Percentiles rank a stretch among this genome's conserved stretches.
Evolutionary conservation across 1,140 invertebrate genomes (phyloP).

Genomic region (Pogonomyrmex californicus): DNA sequence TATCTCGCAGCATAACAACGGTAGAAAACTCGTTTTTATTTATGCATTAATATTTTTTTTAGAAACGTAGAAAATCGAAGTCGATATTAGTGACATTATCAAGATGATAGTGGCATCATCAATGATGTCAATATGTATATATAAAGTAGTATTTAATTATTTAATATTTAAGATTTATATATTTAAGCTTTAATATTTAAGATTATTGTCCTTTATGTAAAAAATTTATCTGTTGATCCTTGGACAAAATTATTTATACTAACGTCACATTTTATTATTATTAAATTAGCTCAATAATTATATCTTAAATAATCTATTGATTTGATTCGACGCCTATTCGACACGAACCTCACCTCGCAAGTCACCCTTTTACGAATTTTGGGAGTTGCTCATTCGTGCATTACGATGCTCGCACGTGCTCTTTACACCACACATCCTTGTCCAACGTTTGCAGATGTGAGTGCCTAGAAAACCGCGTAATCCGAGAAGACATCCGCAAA

Average conservation of each 20-base stretch:
- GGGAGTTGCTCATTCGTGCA: slow-evolving; percentile 26
- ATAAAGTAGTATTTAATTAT: not conserved
- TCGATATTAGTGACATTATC: not conserved
- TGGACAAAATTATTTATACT: not conserved
- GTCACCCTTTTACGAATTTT: slow-evolving; percentile 58
- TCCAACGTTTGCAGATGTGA: slow-evolving; percentile 52
- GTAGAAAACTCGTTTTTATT: not conserved
- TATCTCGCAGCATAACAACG: not conserved
- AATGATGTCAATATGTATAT: not conserved
- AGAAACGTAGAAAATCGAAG: not conserved
- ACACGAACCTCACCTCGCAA: slow-evolving; percentile 23
- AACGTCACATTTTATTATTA: slow-evolving; percentile 3
- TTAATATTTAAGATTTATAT: not conserved
- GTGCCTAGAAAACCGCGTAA: slow-evolving; percentile 71
- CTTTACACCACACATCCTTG: not conserved
- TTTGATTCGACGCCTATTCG: slow-evolving; percentile 66
- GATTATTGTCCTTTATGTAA: not conserved
- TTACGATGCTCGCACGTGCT: slow-evolving; percentile 63
- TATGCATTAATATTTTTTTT: not conserved
- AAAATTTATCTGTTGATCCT: not conserved
- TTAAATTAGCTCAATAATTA: not conserved
- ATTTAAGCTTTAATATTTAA: not conserved
- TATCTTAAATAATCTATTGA: not conserved
- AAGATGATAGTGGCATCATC: not conserved
- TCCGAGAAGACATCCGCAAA: slow-evolving; percentile 74